Base-by-base conservation (phyloP, 2,797 vertebrate species). In the Thalassophryne amazonica region DNA sequence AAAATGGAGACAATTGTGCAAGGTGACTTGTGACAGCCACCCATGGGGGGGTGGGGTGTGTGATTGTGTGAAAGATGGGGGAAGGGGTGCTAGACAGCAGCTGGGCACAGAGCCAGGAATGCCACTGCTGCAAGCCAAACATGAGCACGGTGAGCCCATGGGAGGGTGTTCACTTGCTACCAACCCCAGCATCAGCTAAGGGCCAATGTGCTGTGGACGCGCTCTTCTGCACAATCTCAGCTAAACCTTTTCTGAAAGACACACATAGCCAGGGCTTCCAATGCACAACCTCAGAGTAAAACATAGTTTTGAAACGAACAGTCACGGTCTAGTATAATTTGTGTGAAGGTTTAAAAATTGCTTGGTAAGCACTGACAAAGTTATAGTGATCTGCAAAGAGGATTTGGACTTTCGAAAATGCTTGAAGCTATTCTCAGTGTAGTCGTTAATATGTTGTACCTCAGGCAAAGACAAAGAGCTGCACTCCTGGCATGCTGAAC, bases 91-190 rank as follows among this genome's bases (percentile, higher is more conserved):
- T 69, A 86, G 86, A 85, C 75, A 20, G 72, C 78, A 81, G 71
- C 79, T 76, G 83, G 90, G 90, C 87, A 86, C 58, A 8, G 59
- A 79, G 87, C 88, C 90, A 91, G 78, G 85, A 88, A 91, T 88
- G 84, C 87, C 87, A 86, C 78, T 24, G 74, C 82, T 86, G 74
- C 55, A 73, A 88, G 80, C 88, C 80, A 86, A 89, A 87, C 83
- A 82, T 76, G 85, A 86, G 80, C 62, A 59, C 53, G 27, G 60
- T 21, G 27, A 86, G 64, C 78, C 81, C 73, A 73, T 12, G 71
- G 73, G 81, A 86, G 73, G 69, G 49, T 25, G 52, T n/a, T n/a
- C n/a, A n/a, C 61, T 73, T 34, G 58, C 74, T 62, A 77, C 76
- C 74, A 73, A 79, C 76, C 16, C 37, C 65, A 54, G 56, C 41